Percentiles rank a stretch among this genome's conserved stretches.
phyloP scores from a whole-genome alignment of 2,113 vertebrate species.

The Myodes glareolus region DNA sequence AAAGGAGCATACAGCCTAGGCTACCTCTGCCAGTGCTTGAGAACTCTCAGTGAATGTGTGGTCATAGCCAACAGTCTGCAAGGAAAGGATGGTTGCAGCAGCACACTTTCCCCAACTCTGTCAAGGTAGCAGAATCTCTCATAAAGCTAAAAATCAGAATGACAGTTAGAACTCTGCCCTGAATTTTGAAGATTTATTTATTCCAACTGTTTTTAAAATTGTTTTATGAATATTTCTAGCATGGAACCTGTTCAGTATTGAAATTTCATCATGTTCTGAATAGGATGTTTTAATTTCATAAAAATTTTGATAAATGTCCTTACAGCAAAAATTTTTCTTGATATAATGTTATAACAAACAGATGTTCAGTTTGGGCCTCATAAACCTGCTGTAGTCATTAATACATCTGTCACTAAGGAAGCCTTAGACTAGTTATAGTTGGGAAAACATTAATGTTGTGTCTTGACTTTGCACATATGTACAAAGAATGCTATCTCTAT shows the following conservation, averaged over 20 bases:
- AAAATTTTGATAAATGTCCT: conserved; percentile 45
- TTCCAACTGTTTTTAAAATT: conserved; percentile 27
- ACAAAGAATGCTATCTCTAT: neutral
- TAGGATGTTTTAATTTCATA: conserved; percentile 45
- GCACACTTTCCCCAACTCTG: neutral
- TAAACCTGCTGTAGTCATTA: conserved; percentile 35
- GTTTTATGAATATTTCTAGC: conserved; percentile 36
- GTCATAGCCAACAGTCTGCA: neutral
- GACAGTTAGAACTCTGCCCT: neutral
- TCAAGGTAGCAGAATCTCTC: neutral
- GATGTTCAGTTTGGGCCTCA: conserved; percentile 39
- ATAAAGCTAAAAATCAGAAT: conserved; percentile 3
- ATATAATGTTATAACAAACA: conserved; percentile 49
- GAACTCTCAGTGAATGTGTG: neutral
- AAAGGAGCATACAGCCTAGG: neutral
- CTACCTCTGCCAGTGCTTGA: neutral
- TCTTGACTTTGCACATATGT: neutral
- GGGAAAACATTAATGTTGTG: conserved; percentile 3
- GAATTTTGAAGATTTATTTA: conserved; percentile 8
- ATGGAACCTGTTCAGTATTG: conserved; percentile 49
- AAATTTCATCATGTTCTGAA: conserved; percentile 55
- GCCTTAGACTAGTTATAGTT: neutral
- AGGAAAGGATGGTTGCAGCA: neutral
- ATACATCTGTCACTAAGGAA: conserved; percentile 13
- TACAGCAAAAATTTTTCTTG: conserved; percentile 23